phyloP scores from a whole-genome alignment of 2,797 vertebrate genomes.

The Toxotes lorentzi region DNA sequence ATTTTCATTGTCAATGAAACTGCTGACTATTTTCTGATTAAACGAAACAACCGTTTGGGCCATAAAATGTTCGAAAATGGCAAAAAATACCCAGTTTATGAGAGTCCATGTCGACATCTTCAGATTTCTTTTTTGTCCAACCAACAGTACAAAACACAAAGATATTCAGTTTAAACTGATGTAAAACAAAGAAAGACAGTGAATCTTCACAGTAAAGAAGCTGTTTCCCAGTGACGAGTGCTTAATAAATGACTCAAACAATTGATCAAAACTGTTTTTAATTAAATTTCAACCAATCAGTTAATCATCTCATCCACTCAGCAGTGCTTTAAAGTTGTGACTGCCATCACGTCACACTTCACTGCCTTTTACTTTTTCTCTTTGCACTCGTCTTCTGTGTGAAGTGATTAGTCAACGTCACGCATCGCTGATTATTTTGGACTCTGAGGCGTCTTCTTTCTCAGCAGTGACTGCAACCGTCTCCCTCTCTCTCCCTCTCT shows the following conservation, averaged over 20 bases:
- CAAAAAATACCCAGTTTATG: background rate
- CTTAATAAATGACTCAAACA: background rate
- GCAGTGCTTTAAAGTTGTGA: background rate
- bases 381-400: background rate
- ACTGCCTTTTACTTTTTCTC: too few relatives aligned
- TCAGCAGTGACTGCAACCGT: conserved; percentile 27
- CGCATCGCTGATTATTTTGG: conserved; percentile 53
- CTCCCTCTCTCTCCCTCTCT: conserved; percentile 15
- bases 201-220: background rate
- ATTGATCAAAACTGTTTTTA: background rate
- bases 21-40: background rate
- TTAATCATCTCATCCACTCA: background rate
- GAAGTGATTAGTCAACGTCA: conserved; percentile 57
- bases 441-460: conserved; percentile 49
- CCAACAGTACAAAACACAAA: background rate
- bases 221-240: background rate
- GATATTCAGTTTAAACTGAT: background rate
- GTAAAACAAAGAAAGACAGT: background rate
- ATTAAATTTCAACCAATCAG: background rate
- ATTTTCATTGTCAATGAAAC: conserved; percentile 25
- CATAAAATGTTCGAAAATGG: background rate
- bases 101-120: background rate
- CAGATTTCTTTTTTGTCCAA: background rate
- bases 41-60: background rate
- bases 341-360: background rate